These are phyloP conservation scores for Ophthalmolycus amberensis DNA, from an alignment of 2,113 vertebrate genomes.

Conservation along the genomic window DNA sequence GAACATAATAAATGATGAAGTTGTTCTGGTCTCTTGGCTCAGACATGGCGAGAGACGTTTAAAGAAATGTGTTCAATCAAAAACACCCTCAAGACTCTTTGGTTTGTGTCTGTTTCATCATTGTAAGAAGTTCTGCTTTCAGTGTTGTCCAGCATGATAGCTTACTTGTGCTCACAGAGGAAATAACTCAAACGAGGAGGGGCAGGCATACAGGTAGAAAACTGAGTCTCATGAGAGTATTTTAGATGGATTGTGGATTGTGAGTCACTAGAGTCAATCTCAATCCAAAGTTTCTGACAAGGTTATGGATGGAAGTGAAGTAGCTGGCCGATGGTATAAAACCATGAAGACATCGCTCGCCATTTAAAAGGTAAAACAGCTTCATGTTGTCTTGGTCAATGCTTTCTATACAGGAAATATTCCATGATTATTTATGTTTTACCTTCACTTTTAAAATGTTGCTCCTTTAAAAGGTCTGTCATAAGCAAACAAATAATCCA, in stretches of 20 bases:
- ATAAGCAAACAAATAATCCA: constrained; percentile 16
- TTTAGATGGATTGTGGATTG: constrained; percentile 52
- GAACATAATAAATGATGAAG: constrained; percentile 14
- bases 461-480: constrained; percentile 8
- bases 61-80: constrained; percentile 4
- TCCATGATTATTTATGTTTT: neutral
- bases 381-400: neutral
- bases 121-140: constrained; percentile 40
- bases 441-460: neutral
- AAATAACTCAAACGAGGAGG: constrained; percentile 55
- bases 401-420: neutral
- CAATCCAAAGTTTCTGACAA: constrained; percentile 64
- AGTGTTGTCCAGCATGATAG: constrained; percentile 51
- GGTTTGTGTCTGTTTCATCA: constrained; percentile 40
- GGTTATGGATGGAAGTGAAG: constrained; percentile 42
- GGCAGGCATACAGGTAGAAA: constrained; percentile 50
- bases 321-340: constrained; percentile 1
- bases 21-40: constrained; percentile 16
- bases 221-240: constrained; percentile 60
- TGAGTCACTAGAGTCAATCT: constrained; percentile 52
- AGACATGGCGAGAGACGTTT: constrained; percentile 1
- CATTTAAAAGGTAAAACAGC: constrained; percentile 9
- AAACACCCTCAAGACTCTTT: constrained; percentile 28
- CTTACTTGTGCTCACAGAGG: constrained; percentile 51
- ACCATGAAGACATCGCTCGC: neutral